phyloP scores from a whole-genome alignment of 1,140 invertebrate species.

The Lepidurus packardi region DNA sequence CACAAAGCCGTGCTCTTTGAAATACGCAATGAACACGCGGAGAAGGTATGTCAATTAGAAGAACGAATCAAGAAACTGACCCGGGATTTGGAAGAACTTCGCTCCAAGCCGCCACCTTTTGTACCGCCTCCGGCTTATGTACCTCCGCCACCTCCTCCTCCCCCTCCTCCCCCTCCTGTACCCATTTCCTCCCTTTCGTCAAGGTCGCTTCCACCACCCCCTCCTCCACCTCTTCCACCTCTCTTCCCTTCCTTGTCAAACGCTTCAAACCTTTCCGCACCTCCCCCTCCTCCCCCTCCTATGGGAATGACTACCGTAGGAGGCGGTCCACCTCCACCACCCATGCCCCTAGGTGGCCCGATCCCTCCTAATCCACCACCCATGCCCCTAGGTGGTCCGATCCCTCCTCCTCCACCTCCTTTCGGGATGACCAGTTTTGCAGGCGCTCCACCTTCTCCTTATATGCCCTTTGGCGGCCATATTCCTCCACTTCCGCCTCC shows the following conservation, averaged over 20 bases:
- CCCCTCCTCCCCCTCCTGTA: constrained; percentile 38
- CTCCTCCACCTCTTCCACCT: constrained; percentile 41
- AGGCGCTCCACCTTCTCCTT: constrained; percentile 42
- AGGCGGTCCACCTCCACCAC: constrained; percentile 42
- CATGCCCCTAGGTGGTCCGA: constrained; percentile 33
- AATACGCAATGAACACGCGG: constrained; percentile 43
- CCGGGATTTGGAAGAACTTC: constrained; percentile 40
- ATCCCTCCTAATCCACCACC: constrained; percentile 42
- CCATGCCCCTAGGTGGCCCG: constrained; percentile 34
- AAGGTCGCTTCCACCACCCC: constrained; percentile 36
- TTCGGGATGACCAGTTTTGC: constrained; percentile 40
- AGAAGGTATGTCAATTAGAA: constrained; percentile 45
- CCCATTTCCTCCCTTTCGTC: too few species aligned
- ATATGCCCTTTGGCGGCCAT: constrained; percentile 40
- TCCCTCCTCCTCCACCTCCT: constrained; percentile 42
- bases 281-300: constrained; percentile 41
- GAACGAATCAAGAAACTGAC: constrained; percentile 39
- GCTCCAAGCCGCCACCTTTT: constrained; percentile 28
- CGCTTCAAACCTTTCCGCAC: constrained; percentile 28
- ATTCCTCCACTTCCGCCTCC: constrained; percentile 41
- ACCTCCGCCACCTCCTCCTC: constrained; percentile 41
- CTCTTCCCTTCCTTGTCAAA: background rate
- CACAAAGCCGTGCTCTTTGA: constrained; percentile 43
- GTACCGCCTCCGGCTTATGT: constrained; percentile 32
- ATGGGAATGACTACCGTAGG: constrained; percentile 40